phyloP scores from a whole-genome alignment of 2,797 vertebrate species.

The Tadarida brasiliensis region DNA sequence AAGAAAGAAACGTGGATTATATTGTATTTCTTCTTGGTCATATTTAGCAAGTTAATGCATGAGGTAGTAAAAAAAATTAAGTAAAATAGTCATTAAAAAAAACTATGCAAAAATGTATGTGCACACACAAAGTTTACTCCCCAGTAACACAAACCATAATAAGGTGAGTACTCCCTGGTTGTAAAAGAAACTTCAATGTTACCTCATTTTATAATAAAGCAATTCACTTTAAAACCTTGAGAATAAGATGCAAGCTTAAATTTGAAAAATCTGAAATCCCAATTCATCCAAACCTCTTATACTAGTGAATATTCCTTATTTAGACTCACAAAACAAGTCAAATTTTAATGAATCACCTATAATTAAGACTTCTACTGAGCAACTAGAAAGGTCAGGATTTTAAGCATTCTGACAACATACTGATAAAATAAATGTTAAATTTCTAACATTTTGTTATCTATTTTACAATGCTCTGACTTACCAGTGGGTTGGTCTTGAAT shows the following conservation, averaged over 20 bases:
- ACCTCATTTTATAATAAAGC: not conserved
- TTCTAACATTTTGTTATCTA: slow-evolving; percentile 6
- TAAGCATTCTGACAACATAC: slow-evolving; percentile 11
- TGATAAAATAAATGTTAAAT: not conserved
- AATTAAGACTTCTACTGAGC: slow-evolving; percentile 24
- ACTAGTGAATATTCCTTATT: not conserved
- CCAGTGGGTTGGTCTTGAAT: slow-evolving; percentile 81
- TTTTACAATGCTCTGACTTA: slow-evolving; percentile 74
- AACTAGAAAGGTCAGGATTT: not conserved
- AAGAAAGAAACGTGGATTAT: not conserved
- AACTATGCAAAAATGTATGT: not conserved
- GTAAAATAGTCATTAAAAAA: not conserved
- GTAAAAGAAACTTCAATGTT: slow-evolving; percentile 39
- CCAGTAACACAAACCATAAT: not conserved
- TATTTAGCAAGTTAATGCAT: not conserved
- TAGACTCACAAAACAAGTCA: slow-evolving; percentile 23
- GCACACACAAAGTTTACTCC: not conserved
- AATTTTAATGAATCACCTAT: slow-evolving; percentile 36
- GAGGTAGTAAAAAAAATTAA: not conserved
- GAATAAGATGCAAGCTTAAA: not conserved
- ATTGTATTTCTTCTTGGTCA: not conserved
- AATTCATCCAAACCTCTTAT: slow-evolving; percentile 21
- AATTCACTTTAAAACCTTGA: not conserved
- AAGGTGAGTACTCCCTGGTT: not conserved
- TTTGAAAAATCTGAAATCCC: not conserved